Percentiles rank a stretch among this genome's conserved stretches.
Evolutionary conservation across 2,888 invertebrate species (phyloP).

Genomic region (Polylopha cassiicola): DNA sequence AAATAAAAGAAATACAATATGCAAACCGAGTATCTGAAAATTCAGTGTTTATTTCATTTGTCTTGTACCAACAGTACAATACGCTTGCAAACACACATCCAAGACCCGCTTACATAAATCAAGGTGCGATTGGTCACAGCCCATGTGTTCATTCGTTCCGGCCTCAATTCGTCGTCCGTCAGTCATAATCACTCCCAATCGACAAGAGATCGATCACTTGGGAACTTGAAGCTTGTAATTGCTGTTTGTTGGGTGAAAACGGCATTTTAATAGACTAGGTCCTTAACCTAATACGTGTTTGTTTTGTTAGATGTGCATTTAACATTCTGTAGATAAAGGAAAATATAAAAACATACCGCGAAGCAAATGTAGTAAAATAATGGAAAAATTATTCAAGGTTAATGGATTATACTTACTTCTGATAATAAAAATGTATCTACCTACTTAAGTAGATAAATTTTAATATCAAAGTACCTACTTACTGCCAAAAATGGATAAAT

Average conservation of each 20-base stretch:
- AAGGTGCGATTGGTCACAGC: conserved; percentile 47
- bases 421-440: too few species aligned
- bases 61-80: conserved; percentile 13
- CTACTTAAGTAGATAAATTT: too few species aligned
- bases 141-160: conserved; percentile 48
- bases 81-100: conserved; percentile 13
- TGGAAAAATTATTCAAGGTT: too few species aligned
- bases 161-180: conserved; percentile 37
- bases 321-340: conserved; percentile 14
- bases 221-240: conserved; percentile 26
- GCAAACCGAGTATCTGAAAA: too few species aligned
- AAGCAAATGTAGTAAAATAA: conserved; percentile 21
- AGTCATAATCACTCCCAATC: conserved; percentile 40
- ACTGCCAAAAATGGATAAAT: too few species aligned
- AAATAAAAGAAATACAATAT: too few species aligned
- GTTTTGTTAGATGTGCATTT: not conserved
- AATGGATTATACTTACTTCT: too few species aligned
- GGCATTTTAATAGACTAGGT: conserved; percentile 11
- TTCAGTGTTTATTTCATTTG: conserved; percentile 18
- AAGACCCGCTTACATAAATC: conserved; percentile 35
- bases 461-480: too few species aligned
- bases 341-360: conserved; percentile 25
- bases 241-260: conserved; percentile 10
- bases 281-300: conserved; percentile 2
- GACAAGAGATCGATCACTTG: conserved; percentile 36